Evolutionary conservation across 2,113 vertebrate species (phyloP).

Genomic region (Tragelaphus strepsiceros): DNA sequence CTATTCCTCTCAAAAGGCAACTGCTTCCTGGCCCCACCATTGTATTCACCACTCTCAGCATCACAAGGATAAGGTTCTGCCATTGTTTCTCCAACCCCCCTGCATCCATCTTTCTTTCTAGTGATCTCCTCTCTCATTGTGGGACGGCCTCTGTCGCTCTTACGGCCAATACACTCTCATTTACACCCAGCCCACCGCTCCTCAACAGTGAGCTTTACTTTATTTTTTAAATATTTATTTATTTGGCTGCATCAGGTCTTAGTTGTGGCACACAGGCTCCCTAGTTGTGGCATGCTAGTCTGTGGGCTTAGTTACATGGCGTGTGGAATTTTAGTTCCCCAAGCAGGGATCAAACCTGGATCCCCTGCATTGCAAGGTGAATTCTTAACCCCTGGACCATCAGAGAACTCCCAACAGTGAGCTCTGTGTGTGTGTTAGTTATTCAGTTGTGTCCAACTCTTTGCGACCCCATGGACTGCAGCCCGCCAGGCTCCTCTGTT

Average conservation of each 20-base stretch:
- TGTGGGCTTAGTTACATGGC: not conserved
- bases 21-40: rapidly evolving
- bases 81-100: not conserved
- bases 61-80: not conserved
- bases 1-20: not conserved
- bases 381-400: not conserved
- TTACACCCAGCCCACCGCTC: not conserved
- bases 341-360: not conserved
- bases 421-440: not conserved
- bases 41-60: not conserved
- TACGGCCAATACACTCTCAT: not conserved
- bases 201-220: not conserved
- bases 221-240: not conserved
- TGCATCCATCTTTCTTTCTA: not conserved
- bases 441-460: not conserved
- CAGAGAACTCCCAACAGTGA: not conserved
- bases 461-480: not conserved
- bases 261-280: not conserved
- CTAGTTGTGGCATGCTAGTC: not conserved
- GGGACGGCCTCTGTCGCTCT: not conserved
- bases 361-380: not conserved
- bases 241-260: not conserved
- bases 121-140: not conserved
- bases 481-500: not conserved
- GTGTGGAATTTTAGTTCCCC: not conserved